Conservation (phyloP, 2,113 vertebrate species). For the Corydoras sp. region DNA sequence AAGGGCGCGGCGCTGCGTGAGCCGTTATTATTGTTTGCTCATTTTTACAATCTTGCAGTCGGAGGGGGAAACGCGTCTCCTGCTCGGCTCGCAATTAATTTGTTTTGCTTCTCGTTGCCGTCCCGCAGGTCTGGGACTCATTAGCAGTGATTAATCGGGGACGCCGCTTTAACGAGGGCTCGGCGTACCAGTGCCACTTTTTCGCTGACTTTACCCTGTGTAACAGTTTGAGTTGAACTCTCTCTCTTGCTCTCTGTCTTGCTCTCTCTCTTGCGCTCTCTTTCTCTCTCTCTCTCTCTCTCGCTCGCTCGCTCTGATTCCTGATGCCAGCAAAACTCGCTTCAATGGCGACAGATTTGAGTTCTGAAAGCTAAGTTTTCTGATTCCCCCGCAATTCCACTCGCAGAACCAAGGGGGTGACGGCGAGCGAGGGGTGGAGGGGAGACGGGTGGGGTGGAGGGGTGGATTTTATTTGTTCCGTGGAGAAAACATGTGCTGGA, state of each 20-base stretch:
- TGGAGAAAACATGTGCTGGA: constrained; percentile 71
- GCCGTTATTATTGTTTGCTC: constrained; percentile 41
- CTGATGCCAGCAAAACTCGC: too few species aligned
- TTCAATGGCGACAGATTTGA: constrained; percentile 45
- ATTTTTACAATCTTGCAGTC: constrained; percentile 21
- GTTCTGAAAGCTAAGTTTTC: constrained; percentile 68
- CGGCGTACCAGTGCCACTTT: too few species aligned
- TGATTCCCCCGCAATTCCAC: constrained; percentile 56
- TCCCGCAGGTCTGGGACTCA: constrained; percentile 56
- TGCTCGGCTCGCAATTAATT: constrained; percentile 58
- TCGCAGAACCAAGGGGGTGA: constrained; percentile 24
- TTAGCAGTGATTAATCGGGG: constrained; percentile 63
- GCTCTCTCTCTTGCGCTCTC: too few species aligned
- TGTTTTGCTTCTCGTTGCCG: constrained; percentile 59
- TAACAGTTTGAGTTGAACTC: background rate
- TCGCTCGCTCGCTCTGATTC: too few species aligned
- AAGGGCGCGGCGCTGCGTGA: too few species aligned
- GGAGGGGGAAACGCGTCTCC: constrained; percentile 45
- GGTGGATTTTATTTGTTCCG: constrained; percentile 75
- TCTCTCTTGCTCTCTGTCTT: too few species aligned
- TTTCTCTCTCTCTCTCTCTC: too few species aligned
- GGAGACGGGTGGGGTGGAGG: background rate
- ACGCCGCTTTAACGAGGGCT: constrained; percentile 36
- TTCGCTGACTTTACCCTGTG: background rate
- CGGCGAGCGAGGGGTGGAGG: too few species aligned